Evolutionary conservation across 1,140 invertebrate species (phyloP).

Genomic region (Akabosia matsudoensis): DNA sequence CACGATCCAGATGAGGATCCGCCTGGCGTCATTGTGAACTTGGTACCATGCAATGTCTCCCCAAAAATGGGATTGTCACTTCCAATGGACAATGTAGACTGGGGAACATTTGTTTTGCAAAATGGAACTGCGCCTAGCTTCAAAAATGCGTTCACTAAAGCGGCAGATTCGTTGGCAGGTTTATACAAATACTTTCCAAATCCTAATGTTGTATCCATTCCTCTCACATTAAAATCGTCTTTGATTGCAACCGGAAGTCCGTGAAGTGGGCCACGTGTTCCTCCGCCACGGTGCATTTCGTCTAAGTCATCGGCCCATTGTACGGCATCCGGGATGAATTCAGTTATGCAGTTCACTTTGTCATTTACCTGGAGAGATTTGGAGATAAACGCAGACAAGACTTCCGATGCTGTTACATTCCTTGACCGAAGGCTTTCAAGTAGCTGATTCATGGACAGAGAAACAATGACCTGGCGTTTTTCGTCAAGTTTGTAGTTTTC

Average conservation of each 20-base stretch:
- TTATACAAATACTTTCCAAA: slow-evolving; percentile 50
- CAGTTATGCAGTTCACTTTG: slow-evolving; percentile 49
- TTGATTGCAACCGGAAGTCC: slow-evolving; percentile 52
- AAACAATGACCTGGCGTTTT: slow-evolving; percentile 32
- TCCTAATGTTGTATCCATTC: slow-evolving; percentile 54
- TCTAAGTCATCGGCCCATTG: slow-evolving; percentile 49
- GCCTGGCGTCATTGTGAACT: slow-evolving; percentile 49
- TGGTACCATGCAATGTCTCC: slow-evolving; percentile 51
- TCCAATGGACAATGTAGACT: slow-evolving; percentile 48
- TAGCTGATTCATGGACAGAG: slow-evolving; percentile 34
- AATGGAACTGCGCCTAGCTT: slow-evolving; percentile 54
- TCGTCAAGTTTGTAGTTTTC: slow-evolving; percentile 17
- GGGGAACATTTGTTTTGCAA: slow-evolving; percentile 54
- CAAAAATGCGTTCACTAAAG: slow-evolving; percentile 48
- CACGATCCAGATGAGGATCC: slow-evolving; percentile 52
- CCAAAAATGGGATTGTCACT: slow-evolving; percentile 57
- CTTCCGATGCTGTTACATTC: slow-evolving; percentile 34
- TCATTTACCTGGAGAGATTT: slow-evolving; percentile 49
- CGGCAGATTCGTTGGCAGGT: slow-evolving; percentile 49
- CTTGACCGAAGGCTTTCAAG: slow-evolving; percentile 36
- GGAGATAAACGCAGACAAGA: slow-evolving; percentile 41
- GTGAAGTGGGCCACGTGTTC: slow-evolving; percentile 48
- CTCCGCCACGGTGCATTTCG: slow-evolving; percentile 29
- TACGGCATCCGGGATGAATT: slow-evolving; percentile 49
- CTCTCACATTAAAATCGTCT: slow-evolving; percentile 49